Evolutionary conservation across 1,140 invertebrate species (phyloP).

Genomic region (Drosophila mayri): DNA sequence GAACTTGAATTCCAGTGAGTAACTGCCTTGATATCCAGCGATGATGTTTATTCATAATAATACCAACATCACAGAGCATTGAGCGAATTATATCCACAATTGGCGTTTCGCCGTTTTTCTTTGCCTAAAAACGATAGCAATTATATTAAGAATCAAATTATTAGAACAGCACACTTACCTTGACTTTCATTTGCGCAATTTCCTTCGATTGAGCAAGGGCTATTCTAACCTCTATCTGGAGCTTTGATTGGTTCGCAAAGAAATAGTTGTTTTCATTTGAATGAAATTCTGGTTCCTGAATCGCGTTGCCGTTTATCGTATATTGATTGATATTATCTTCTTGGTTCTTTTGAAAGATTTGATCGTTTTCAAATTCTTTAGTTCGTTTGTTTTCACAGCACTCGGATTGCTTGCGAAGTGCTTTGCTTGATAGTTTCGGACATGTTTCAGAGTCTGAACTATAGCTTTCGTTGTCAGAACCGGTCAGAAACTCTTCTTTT

Average conservation of each 20-base stretch:
- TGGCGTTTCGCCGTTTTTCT: slow-evolving; percentile 26
- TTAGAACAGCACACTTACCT: slow-evolving; percentile 86
- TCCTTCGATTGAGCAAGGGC: slow-evolving; percentile 96
- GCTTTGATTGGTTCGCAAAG: slow-evolving; percentile 91
- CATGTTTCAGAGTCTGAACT: slow-evolving; percentile 89
- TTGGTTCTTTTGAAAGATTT: slow-evolving; percentile 36
- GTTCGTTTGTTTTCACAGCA: slow-evolving; percentile 16
- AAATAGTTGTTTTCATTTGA: slow-evolving; percentile 87
- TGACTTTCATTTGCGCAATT: slow-evolving; percentile 97
- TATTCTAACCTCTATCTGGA: slow-evolving; percentile 95
- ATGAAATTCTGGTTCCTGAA: slow-evolving; percentile 4
- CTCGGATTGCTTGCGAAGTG: slow-evolving; percentile 21
- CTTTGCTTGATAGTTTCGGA: slow-evolving; percentile 65
- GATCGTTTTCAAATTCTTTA: slow-evolving; percentile 35
- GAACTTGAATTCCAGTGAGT: slow-evolving; percentile 41
- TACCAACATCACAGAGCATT: slow-evolving; percentile 40
- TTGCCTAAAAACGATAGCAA: slow-evolving; percentile 7
- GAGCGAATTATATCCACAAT: slow-evolving; percentile 46
- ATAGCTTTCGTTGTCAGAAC: slow-evolving; percentile 92
- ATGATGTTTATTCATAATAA: slow-evolving; percentile 45
- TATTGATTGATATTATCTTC: slow-evolving; percentile 18
- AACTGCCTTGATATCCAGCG: slow-evolving; percentile 52
- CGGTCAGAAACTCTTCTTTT: slow-evolving; percentile 92
- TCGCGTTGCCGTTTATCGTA: slow-evolving; percentile 14
- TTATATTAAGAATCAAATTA: background rate